Conservation (phyloP, 2,113 vertebrate species). For the Python bivittatus region DNA sequence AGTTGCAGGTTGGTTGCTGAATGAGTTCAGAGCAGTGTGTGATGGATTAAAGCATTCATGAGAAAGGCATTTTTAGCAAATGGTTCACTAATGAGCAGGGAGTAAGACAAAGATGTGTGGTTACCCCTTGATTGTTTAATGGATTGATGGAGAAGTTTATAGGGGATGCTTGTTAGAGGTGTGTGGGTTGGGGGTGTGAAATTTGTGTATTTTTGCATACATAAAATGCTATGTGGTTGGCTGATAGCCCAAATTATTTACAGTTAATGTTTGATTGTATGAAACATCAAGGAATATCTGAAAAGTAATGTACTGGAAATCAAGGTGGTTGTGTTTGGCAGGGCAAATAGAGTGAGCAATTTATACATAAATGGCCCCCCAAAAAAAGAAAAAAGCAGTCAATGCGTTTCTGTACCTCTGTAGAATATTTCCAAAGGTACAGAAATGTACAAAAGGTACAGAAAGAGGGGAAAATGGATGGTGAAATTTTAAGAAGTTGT, state of each 20-base stretch:
- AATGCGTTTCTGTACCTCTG: background rate
- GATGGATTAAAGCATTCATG: background rate
- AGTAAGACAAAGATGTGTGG: background rate
- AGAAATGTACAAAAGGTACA: too few species aligned
- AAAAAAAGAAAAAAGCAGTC: background rate
- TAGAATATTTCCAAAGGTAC: background rate
- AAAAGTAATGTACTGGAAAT: background rate
- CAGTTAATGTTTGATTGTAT: background rate
- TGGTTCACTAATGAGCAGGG: background rate
- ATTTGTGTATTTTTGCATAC: background rate
- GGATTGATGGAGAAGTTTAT: background rate
- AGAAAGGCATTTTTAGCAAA: background rate
- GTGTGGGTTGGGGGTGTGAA: background rate
- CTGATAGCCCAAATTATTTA: background rate
- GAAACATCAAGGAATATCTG: background rate
- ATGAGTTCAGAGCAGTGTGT: background rate
- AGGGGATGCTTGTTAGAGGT: background rate
- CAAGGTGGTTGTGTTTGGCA: background rate
- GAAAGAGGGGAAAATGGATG: background rate
- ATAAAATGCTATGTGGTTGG: background rate
- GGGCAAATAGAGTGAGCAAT: background rate
- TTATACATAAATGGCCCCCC: background rate
- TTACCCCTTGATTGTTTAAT: background rate
- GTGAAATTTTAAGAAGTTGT: background rate
- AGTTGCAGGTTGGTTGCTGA: background rate